Evolutionary conservation across 2,888 invertebrate genomes (phyloP).

Genomic region (Oscheius myriophilus): DNA sequence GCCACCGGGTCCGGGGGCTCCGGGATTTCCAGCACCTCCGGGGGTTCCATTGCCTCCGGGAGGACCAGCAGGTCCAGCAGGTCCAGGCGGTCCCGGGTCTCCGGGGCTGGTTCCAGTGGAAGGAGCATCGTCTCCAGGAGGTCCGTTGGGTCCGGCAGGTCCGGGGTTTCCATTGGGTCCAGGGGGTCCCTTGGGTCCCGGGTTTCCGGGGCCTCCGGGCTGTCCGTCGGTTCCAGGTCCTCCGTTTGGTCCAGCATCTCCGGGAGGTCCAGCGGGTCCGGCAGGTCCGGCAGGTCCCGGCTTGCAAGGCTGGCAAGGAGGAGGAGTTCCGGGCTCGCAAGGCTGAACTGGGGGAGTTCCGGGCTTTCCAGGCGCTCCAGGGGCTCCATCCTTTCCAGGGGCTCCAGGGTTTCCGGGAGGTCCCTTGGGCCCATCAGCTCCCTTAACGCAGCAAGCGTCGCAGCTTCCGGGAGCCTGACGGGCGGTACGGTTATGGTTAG

Average conservation of each 20-base stretch:
- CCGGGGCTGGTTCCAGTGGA: conserved; percentile 16
- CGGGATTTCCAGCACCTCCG: conserved; percentile 6
- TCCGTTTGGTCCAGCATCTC: conserved; percentile 13
- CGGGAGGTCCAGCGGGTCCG: conserved; percentile 9
- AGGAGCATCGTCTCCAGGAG: conserved; percentile 7
- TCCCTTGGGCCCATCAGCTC: conserved; percentile 41
- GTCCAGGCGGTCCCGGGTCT: conserved; percentile 45
- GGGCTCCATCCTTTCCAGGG: conserved; percentile 43
- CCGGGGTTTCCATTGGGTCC: conserved; percentile 14
- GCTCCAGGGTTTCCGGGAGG: conserved; percentile 38
- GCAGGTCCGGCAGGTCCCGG: conserved; percentile 36
- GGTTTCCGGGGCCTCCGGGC: background rate
- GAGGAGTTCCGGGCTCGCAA: conserved; percentile 39
- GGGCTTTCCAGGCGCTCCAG: conserved; percentile 45
- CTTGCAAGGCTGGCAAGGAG: conserved; percentile 44
- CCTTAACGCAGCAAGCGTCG: conserved; percentile 33
- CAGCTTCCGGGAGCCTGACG: conserved; percentile 15
- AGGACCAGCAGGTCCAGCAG: conserved; percentile 39
- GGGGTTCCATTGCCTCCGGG: conserved; percentile 35
- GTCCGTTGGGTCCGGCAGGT: background rate
- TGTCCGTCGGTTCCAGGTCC: conserved; percentile 5
- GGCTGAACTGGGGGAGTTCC: conserved; percentile 32
- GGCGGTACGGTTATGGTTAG: conserved; percentile 15
- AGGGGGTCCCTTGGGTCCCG: background rate
- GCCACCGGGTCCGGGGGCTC: conserved; percentile 1